Evolutionary conservation across 1,140 invertebrate species (phyloP).

Genomic region (Portunus trituberculatus): DNA sequence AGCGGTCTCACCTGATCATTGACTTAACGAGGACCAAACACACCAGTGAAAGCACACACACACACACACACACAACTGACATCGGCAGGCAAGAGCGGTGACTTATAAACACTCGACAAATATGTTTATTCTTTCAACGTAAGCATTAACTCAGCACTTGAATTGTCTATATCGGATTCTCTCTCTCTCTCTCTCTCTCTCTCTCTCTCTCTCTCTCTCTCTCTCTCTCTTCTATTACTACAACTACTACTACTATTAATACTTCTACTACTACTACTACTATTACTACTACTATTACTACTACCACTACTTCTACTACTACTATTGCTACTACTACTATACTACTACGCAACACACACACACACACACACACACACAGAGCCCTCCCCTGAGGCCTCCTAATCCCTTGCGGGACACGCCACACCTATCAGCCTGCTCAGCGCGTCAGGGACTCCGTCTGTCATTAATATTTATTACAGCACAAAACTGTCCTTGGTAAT

Average conservation of each 20-base stretch:
- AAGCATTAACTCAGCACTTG: background rate
- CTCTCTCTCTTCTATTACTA: background rate
- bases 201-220: slow-evolving; percentile 30
- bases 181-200: slow-evolving; percentile 45
- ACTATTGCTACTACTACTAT: too few species aligned
- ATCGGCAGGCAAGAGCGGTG: background rate
- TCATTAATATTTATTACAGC: background rate
- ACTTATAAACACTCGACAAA: background rate
- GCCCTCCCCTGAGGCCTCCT: background rate
- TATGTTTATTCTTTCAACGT: background rate
- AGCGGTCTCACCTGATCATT: too few species aligned
- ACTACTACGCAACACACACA: too few species aligned
- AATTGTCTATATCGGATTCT: background rate
- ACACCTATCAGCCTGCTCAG: background rate
- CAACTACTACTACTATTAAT: too few species aligned
- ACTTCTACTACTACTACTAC: too few species aligned
- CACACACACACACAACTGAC: background rate
- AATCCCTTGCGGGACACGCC: background rate
- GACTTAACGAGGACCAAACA: too few species aligned
- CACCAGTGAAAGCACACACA: background rate
- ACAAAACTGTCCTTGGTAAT: background rate
- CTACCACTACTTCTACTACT: too few species aligned
- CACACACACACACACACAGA: too few species aligned
- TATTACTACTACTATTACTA: too few species aligned
- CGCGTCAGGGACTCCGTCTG: background rate